Percentiles rank a stretch among this genome's conserved stretches.
These are phyloP conservation scores for Nyctibius grandis DNA, from an alignment of 2,797 vertebrate genomes.

Conservation along the genomic window DNA sequence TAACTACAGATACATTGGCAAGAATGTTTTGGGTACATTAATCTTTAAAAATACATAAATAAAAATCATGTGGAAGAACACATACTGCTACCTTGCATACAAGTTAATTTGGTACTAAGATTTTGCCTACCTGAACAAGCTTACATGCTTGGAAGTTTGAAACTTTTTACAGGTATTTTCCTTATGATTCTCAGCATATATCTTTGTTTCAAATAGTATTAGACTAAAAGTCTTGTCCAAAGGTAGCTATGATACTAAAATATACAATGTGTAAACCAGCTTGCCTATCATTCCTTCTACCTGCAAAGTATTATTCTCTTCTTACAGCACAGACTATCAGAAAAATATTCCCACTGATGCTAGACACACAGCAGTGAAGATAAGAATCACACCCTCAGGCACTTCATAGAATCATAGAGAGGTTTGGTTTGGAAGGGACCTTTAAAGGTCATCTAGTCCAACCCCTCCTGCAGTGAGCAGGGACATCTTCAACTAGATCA, in stretches of 20 bases:
- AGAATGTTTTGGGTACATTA: background rate
- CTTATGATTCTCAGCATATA: background rate
- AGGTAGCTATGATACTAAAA: background rate
- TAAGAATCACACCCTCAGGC: background rate
- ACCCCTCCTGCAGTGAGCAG: background rate
- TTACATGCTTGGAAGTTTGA: background rate
- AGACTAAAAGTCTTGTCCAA: background rate
- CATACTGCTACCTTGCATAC: background rate
- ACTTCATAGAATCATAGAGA: background rate
- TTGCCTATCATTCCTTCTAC: background rate
- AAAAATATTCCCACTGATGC: background rate
- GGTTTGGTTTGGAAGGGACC: background rate
- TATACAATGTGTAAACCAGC: background rate
- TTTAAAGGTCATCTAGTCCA: background rate
- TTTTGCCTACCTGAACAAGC: background rate
- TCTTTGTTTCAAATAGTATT: background rate
- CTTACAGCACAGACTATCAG: background rate
- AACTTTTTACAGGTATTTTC: background rate
- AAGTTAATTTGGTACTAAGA: background rate
- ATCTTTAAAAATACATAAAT: background rate
- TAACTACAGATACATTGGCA: background rate
- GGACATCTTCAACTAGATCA: background rate
- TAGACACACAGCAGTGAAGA: background rate
- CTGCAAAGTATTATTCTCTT: background rate
- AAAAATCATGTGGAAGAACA: background rate